Base-by-base conservation (phyloP, 2,888 invertebrate species). In the Ectemnius continuus region DNA sequence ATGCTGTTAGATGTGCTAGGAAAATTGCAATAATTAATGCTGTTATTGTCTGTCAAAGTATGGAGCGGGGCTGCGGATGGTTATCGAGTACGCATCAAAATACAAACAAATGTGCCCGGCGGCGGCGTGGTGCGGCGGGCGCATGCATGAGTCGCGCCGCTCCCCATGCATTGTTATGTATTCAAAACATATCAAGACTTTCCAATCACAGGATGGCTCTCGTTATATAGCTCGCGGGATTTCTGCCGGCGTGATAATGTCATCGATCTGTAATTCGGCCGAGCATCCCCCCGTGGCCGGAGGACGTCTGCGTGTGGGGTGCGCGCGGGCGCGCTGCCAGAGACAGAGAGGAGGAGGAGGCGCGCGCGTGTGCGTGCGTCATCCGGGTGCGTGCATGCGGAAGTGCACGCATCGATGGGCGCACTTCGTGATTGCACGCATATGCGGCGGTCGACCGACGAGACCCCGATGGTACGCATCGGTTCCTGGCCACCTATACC, bases 381-480 rank as follows among this genome's bases (percentile, higher is more conserved):
- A 57, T 52, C 52, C 60, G 61, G 65, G 64, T 71, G 79, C 77
- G 72, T 79, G 83, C 77, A 83, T 74, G 81, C 83, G 76, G 81
- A 76, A 83, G 76, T 79, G 78, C 79, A 79, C 76, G 83, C 83
- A 70, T 75, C 79, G 79, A 70, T 83, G 81, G 36, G 36, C 66
- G 73, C 82, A 73, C 77, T 82, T 75, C 71, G 78, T 79, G 82
- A 82, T 82, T 80, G 82, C 79, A 70, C 77, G 79, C 82, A 81
- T 76, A 82, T 82, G 83, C 70, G 36, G 36, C 36, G 36, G 36
- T 36, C 36, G 36, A 36, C 11, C 36, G 36, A 36, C 81, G 67
- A 65, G 78, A 74, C 73, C 78, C 77, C 70, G 77, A 80, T 75
- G 80, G 79, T 67, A 70, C 73, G 72, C 72, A 69, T 64, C 75